A percentile compares a stretch with the other conserved stretches of the same genome.
These are phyloP conservation scores for Drosophila melanosoma DNA, from an alignment of 2,888 invertebrate genomes.

Conservation along the genomic window DNA sequence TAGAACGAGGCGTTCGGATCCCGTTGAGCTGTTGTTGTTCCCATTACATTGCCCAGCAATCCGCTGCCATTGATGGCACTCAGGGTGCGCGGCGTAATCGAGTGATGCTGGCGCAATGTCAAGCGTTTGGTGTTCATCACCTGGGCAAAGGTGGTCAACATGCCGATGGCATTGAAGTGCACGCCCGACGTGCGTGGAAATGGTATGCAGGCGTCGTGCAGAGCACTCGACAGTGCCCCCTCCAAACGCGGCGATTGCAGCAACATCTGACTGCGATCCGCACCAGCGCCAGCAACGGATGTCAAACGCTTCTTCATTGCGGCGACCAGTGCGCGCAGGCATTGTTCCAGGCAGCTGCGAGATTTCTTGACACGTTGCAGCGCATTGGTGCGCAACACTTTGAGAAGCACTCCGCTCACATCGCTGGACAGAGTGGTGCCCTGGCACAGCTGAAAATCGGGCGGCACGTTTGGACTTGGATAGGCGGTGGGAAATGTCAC, in stretches of 20 bases:
- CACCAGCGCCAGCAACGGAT: conserved; percentile 59
- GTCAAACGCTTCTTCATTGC: conserved; percentile 86
- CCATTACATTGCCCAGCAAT: conserved; percentile 84
- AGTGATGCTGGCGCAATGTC: conserved; percentile 89
- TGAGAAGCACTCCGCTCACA: conserved; percentile 90
- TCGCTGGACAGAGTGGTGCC: conserved; percentile 90
- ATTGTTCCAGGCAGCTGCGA: conserved; percentile 94
- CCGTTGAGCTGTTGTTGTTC: conserved; percentile 70
- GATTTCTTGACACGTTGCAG: conserved; percentile 93
- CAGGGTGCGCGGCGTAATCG: conserved; percentile 91
- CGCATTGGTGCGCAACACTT: conserved; percentile 92
- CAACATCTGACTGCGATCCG: conserved; percentile 83
- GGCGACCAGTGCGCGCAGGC: conserved; percentile 90
- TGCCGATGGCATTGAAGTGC: conserved; percentile 94
- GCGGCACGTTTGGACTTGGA: conserved; percentile 89
- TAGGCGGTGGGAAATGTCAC: conserved; percentile 90
- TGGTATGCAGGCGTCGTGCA: conserved; percentile 93
- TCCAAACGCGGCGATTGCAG: conserved; percentile 84
- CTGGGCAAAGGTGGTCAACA: conserved; percentile 94
- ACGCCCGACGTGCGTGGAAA: conserved; percentile 98
- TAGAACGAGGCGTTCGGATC: conserved; percentile 91
- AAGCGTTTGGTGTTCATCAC: conserved; percentile 89
- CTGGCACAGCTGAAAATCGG: conserved; percentile 89
- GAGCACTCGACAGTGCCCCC: conserved; percentile 84
- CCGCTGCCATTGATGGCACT: conserved; percentile 88